A percentile compares a stretch with the other conserved stretches of the same genome.
These are phyloP conservation scores for Leptinotarsa tumamoca DNA, from an alignment of 2,888 invertebrate species.

Conservation along the genomic window DNA sequence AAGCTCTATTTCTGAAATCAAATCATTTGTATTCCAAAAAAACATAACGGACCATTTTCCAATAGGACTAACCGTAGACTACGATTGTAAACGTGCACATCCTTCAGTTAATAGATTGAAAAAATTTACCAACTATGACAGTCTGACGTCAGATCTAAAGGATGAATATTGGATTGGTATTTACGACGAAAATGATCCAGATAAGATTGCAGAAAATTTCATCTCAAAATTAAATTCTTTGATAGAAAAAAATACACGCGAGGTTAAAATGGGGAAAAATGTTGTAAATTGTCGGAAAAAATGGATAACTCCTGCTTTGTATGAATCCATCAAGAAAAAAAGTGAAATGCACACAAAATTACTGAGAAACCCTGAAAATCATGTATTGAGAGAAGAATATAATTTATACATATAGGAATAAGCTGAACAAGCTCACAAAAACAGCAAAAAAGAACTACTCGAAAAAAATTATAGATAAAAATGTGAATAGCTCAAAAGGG, in stretches of 20 bases:
- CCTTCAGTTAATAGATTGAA: neutral
- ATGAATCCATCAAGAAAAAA: conserved; percentile 4
- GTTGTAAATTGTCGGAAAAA: neutral
- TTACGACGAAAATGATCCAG: conserved; percentile 8
- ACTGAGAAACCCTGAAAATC: conserved; percentile 3
- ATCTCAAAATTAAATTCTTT: neutral
- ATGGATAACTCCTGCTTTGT: neutral
- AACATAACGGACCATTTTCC: conserved; percentile 16
- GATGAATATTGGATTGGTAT: conserved; percentile 13
- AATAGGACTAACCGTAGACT: conserved; percentile 17
- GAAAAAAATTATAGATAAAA: conserved; percentile 14
- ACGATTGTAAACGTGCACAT: neutral
- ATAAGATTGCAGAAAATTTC: neutral
- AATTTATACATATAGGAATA: neutral
- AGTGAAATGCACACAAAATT: conserved; percentile 2
- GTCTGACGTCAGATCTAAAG: conserved; percentile 1
- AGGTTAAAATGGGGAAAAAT: neutral
- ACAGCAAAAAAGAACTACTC: conserved; percentile 11
- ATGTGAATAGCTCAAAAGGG: conserved; percentile 7
- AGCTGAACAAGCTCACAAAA: conserved; percentile 7
- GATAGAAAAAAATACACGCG: neutral
- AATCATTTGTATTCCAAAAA: conserved; percentile 24
- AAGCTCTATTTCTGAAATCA: conserved; percentile 14
- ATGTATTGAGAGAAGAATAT: neutral
- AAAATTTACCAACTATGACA: conserved; percentile 11